Evolutionary conservation across 2,797 vertebrate genomes (phyloP), one percentile per base, ranked within the genome.

Genomic region (Peromyscus melanophrys): DNA sequence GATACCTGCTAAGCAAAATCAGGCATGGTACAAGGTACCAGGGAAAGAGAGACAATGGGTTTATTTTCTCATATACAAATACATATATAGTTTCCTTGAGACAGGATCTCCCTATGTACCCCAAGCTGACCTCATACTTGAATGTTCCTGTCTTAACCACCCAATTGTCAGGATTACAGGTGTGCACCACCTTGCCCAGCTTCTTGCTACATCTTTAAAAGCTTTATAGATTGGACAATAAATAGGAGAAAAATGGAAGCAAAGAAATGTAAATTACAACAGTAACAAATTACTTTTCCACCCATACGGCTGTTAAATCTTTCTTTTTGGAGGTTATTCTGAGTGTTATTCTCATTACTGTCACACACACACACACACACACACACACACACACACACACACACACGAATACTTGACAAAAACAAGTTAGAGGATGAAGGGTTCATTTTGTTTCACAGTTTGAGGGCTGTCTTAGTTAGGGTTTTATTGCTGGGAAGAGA

Each of bases 181-280:
- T 81, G 27, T 55, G n/a, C 3, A 9, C 0, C 21, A 34, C 14
- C 46, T 52, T 57, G 19, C 63, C 65, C 43, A 21, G 65, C 52
- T 91, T 76, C 63, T 73, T 61, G 6, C n/a, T 59, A 63, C 8
- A 29, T 83, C 43, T 76, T 92, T 67, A 69, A 85, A 31, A 25
- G 31, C 14, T 96, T 67, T 75, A 34, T 59, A 94, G 67, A 69
- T 49, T 37, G 13, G 29, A 59, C 27, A 89, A 84, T 69, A 81
- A 77, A 92, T 89, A 67, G 63, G 23, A 81, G 46, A 29, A 85
- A 84, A 89, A n/a, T 29, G 4, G 46, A 81, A 94, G 0, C 75
- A 89, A 93, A 93, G 67, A 94, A 93, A 90, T 55, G 3, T 59
- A 82, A 90, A 85, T 83, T 80, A 67, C 3, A 63, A 37, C 5